These are phyloP conservation scores for Apostichopus leukothele DNA, from an alignment of 53 echinoderm and acorn worm genomes.

Conservation along the genomic window DNA sequence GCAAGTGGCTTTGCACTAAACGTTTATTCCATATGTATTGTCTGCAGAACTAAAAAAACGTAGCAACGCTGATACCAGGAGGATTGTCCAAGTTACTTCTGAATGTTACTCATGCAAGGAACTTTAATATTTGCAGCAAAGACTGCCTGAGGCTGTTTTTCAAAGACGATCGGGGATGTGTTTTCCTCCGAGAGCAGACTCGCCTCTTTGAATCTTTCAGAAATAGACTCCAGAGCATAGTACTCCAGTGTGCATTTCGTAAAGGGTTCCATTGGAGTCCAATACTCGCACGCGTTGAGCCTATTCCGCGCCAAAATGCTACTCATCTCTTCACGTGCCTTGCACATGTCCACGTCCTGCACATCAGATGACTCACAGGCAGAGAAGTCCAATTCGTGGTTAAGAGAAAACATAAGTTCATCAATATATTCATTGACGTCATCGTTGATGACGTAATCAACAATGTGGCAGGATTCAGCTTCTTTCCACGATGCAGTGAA, in stretches of 20 bases:
- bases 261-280: background rate
- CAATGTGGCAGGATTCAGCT: background rate
- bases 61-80: too few species aligned
- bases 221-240: background rate
- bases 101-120: background rate
- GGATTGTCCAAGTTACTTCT: too few species aligned
- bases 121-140: background rate
- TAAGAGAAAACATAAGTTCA: background rate
- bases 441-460: background rate
- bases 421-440: background rate
- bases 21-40: too few species aligned
- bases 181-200: background rate
- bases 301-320: slow-evolving; percentile 1
- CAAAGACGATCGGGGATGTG: background rate
- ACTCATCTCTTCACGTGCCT: background rate
- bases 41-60: too few species aligned
- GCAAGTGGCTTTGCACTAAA: too few species aligned
- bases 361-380: slow-evolving; percentile 6
- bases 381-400: slow-evolving; percentile 4
- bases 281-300: background rate
- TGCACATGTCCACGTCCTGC: slow-evolving; percentile 15
- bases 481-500: background rate
- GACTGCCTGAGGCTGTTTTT: background rate
- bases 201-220: background rate
- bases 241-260: background rate